These are phyloP conservation scores for Silurus asotus DNA, from an alignment of 2,113 vertebrate species.

Conservation along the genomic window DNA sequence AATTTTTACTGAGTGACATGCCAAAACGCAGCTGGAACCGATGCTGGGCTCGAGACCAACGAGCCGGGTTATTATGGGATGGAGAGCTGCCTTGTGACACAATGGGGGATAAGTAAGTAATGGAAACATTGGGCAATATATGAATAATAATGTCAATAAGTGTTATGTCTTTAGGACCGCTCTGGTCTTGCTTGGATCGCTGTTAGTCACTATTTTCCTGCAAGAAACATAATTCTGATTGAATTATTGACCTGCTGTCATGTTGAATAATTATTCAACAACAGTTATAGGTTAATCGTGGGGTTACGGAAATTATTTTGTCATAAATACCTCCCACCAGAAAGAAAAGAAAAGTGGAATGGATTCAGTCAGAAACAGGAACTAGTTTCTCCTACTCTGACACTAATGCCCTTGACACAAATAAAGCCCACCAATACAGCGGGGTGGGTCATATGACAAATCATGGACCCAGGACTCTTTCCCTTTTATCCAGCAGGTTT, in stretches of 20 bases:
- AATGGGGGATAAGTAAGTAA: slow-evolving; percentile 9
- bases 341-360: not conserved
- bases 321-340: not conserved
- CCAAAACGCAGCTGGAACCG: slow-evolving; percentile 62
- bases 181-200: slow-evolving; percentile 5
- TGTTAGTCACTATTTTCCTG: not conserved
- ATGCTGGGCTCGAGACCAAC: not conserved
- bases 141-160: not conserved
- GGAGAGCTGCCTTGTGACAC: slow-evolving; percentile 24
- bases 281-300: not conserved
- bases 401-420: not conserved
- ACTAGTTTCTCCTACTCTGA: not conserved
- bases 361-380: not conserved
- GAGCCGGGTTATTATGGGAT: slow-evolving; percentile 23
- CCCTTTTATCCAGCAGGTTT: not conserved
- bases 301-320: not conserved
- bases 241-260: not conserved
- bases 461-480: not conserved
- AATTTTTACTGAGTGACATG: slow-evolving; percentile 55
- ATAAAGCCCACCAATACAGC: not conserved
- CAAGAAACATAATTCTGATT: not conserved
- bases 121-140: slow-evolving; percentile 1
- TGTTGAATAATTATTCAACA: not conserved
- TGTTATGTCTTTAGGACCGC: not conserved
- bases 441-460: not conserved